Base-by-base conservation (phyloP, 2,888 invertebrate genomes). In the Teleiodes luculella region DNA sequence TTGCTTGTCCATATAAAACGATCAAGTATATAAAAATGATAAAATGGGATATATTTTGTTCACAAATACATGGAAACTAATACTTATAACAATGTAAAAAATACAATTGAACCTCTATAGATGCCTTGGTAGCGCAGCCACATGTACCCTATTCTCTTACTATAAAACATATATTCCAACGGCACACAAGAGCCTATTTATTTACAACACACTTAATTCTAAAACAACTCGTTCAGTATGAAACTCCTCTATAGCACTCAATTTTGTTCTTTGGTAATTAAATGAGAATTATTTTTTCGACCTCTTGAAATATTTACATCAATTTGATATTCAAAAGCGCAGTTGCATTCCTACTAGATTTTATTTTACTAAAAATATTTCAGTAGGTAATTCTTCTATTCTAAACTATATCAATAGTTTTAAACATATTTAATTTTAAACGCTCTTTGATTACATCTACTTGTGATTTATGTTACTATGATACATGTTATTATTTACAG, bases 221-320 rank as follows among this genome's bases (percentile, higher is more conserved):
- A 47, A 35, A 31, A n/a, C 13, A 49, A 52, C 11, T 57, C 56
- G 56, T 58, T 62, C 57, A 20, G 48, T 52, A 58, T 53, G 49
- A 58, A 49, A 53, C 54, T 64, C 62, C 60, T 58, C 57, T 59
- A 65, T 65, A 62, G 58, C 60, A 60, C 68, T 65, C 63, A 67
- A 74, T 72, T 76, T 74, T 74, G 72, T 73, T 81, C 81, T 81
- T 81, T 81, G 81, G 81, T 71, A 73, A 70, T 65, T 64, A 55
- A 62, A 65, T 72, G 68, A 70, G 67, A 69, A 59, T 66, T 57
- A 62, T 59, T 63, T 65, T 62, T 55, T 48, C 59, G n/a, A 11
- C 24, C 24, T 13, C 30, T 31, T 47, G 36, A 16, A 53, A 47
- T 54, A 47, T 54, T 41, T 41, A 51, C 51, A 50, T 43, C 50